phyloP scores from a whole-genome alignment of 1,140 invertebrate species.

The Eupeodes corollae region DNA sequence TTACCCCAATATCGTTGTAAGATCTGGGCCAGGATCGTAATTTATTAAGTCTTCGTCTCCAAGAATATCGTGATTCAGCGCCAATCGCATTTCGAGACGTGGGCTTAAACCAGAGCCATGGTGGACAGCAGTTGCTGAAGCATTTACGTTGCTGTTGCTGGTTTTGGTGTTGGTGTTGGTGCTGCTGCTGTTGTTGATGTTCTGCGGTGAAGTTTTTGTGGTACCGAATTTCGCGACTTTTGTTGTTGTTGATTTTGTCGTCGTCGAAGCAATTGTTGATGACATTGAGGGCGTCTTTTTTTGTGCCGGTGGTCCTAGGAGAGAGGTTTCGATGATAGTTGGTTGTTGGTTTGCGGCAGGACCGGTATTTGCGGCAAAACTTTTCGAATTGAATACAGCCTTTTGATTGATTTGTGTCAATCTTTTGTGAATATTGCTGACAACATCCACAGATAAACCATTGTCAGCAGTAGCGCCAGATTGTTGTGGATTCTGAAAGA shows the following conservation, averaged over 20 bases:
- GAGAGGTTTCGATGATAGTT: slow-evolving; percentile 37
- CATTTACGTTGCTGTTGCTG: slow-evolving; percentile 32
- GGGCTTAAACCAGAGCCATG: slow-evolving; percentile 41
- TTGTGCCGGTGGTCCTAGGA: slow-evolving; percentile 19
- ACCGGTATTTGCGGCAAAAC: slow-evolving; percentile 13
- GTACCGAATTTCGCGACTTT: slow-evolving; percentile 26
- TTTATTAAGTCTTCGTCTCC: slow-evolving; percentile 39
- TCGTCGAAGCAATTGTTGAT: slow-evolving; percentile 37
- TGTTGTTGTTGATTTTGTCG: slow-evolving; percentile 31
- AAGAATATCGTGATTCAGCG: slow-evolving; percentile 40
- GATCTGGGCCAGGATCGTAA: slow-evolving; percentile 38
- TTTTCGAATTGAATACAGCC: slow-evolving; percentile 20
- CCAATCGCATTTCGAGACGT: slow-evolving; percentile 49
- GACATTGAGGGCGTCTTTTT: slow-evolving; percentile 23
- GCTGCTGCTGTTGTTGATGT: slow-evolving; percentile 40
- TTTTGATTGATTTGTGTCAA: background rate
- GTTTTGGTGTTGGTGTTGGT: too few species aligned
- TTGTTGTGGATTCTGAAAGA: slow-evolving; percentile 18
- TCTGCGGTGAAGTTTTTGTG: background rate
- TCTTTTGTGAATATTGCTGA: slow-evolving; percentile 6
- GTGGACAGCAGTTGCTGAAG: slow-evolving; percentile 14
- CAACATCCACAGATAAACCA: slow-evolving; percentile 32
- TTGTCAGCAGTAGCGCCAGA: slow-evolving; percentile 37
- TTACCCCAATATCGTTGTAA: slow-evolving; percentile 38
- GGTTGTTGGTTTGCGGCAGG: slow-evolving; percentile 5